Evolutionary conservation across 2,888 invertebrate species (phyloP), one percentile per base, ranked within the genome.

Genomic region (Unio pictorum): DNA sequence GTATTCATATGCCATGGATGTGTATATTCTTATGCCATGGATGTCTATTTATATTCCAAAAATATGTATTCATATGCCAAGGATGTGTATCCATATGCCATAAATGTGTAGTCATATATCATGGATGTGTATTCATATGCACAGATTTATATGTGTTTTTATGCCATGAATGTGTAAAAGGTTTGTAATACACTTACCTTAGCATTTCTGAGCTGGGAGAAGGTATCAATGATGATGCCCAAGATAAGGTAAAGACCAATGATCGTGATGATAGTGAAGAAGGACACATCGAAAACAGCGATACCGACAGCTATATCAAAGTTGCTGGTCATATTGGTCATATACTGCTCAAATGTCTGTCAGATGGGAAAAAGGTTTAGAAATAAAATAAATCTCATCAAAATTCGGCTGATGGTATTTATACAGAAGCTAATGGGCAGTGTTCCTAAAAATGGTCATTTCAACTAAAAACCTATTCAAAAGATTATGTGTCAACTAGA

Each of bases 171-270:
- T 34, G 34, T 34, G 34, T 3, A 45, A 45, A 45, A 45, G 45
- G 45, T 45, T 15, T 45, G 45, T 45, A 15, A 45, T 45, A 45
- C 8, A 15, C n/a, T 61, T 45, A 87, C 87, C 84, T 88, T 88
- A 57, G 80, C 80, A 67, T 88, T 84, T 72, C 88, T 78, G 26
- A 88, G 81, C 66, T 88, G 86, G 68, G 86, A 86, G 82, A 88
- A 88, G 0, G 88, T 88, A 77, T 88, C 88, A 61, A 88, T 88
- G 66, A 87, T 88, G 82, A 88, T 88, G 79, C 88, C 88, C 73
- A 88, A 86, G 81, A 88, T 82, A 76, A 88, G 87, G 82, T 88
- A 87, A 62, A 87, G 79, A 26, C 87, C 86, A 68, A 87, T 87
- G 67, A 84, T 87, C 57, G 87, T 88, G 76, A 88, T 85, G 68